Percentiles rank a stretch among this genome's conserved stretches.
Conservation (phyloP, 2,888 invertebrate genomes). For the Geophilus truncorum region DNA sequence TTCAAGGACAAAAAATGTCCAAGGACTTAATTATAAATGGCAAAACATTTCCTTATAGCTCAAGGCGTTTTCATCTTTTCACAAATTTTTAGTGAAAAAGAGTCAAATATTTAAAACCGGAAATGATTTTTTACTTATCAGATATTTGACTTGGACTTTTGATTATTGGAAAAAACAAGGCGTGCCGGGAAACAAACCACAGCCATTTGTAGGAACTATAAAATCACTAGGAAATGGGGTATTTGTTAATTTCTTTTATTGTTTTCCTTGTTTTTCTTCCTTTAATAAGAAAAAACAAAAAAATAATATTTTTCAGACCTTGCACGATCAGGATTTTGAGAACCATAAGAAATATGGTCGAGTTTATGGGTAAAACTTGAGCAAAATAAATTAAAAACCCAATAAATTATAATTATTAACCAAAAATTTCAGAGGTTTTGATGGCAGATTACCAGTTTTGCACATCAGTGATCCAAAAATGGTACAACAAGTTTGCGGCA, state of each 20-base stretch:
- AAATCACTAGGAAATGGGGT: background rate
- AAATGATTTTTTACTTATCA: background rate
- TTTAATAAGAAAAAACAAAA: no score
- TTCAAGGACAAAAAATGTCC: background rate
- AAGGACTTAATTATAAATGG: no score
- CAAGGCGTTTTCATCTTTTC: background rate
- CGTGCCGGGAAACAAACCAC: conserved; percentile 14
- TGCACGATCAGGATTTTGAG: background rate
- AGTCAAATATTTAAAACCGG: no score
- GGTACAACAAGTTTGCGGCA: background rate
- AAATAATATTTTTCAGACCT: background rate
- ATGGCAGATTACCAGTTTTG: background rate
- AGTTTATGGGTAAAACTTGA: background rate
- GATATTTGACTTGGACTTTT: conserved; percentile 15
- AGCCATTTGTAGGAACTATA: background rate
- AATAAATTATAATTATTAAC: background rate
- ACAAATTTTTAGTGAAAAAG: no score
- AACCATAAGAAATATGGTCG: background rate
- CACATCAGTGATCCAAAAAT: background rate
- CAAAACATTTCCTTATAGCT: background rate
- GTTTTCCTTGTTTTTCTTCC: background rate
- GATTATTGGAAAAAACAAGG: conserved; percentile 26
- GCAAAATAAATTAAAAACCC: background rate
- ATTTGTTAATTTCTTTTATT: background rate
- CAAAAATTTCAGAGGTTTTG: background rate